Conservation (phyloP, 1,140 invertebrate species). For the Lepidurus packardi region DNA sequence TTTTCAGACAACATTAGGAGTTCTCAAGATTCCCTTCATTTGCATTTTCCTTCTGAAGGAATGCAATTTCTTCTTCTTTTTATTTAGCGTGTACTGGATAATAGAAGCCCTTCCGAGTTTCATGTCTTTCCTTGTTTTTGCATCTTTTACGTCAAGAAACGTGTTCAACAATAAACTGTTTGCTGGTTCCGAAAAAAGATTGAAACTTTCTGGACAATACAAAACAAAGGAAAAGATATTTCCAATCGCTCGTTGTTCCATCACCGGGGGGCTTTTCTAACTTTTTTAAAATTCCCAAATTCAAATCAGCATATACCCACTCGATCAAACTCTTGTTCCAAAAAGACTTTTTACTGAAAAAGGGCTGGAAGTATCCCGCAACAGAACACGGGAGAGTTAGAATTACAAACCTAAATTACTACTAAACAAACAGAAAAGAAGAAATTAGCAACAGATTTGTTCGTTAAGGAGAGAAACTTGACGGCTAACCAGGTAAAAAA, state of each 20-base stretch:
- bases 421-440: no score
- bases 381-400: neutral
- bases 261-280: neutral
- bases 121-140: neutral
- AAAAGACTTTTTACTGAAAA: neutral
- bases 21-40: neutral
- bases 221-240: neutral
- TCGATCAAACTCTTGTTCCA: neutral
- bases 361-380: neutral
- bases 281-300: neutral
- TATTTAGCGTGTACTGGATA: neutral
- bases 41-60: slow-evolving; percentile 4
- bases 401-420: neutral
- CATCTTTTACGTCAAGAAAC: neutral
- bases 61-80: neutral
- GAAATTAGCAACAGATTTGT: neutral
- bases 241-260: neutral
- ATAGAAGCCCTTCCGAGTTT: neutral
- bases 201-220: neutral
- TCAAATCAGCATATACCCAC: neutral
- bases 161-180: neutral
- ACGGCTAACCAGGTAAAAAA: neutral
- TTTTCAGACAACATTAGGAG: neutral
- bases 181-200: neutral
- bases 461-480: neutral